Conservation (phyloP, 2,888 invertebrate species). For the Thelaira solivaga region DNA sequence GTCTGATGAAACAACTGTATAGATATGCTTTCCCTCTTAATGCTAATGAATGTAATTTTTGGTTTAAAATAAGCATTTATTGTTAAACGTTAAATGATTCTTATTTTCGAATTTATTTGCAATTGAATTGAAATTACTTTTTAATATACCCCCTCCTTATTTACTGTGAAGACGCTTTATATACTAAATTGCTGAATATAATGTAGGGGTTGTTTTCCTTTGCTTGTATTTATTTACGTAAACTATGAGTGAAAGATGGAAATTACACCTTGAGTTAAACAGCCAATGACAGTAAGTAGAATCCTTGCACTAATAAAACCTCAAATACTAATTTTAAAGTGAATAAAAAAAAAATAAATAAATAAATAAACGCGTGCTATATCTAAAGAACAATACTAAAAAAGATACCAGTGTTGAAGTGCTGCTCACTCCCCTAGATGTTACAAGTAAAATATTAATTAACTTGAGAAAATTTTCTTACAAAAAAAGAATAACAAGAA, state of each 20-base stretch:
- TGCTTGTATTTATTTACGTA: not conserved
- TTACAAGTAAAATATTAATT: constrained; percentile 26
- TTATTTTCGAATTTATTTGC: no score
- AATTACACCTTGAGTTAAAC: constrained; percentile 39
- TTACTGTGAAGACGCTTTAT: no score
- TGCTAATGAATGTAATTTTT: no score
- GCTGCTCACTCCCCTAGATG: constrained; percentile 29
- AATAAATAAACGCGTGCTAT: constrained; percentile 22
- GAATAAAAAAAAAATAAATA: not conserved
- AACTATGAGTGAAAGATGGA: not conserved
- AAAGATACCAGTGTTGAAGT: constrained; percentile 10
- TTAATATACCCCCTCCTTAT: no score
- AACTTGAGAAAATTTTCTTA: constrained; percentile 29
- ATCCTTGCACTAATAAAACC: not conserved
- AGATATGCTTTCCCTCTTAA: no score
- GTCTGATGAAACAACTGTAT: no score
- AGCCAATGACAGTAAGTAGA: constrained; percentile 18
- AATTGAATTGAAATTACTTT: no score
- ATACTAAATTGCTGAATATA: no score
- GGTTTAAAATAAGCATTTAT: no score
- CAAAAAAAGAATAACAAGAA: not conserved
- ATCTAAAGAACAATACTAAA: not conserved
- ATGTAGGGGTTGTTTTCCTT: constrained; percentile 30
- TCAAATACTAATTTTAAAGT: not conserved
- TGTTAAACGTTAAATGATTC: no score